Conservation (phyloP, 2,888 invertebrate species). For the Amphimallon solstitiale region DNA sequence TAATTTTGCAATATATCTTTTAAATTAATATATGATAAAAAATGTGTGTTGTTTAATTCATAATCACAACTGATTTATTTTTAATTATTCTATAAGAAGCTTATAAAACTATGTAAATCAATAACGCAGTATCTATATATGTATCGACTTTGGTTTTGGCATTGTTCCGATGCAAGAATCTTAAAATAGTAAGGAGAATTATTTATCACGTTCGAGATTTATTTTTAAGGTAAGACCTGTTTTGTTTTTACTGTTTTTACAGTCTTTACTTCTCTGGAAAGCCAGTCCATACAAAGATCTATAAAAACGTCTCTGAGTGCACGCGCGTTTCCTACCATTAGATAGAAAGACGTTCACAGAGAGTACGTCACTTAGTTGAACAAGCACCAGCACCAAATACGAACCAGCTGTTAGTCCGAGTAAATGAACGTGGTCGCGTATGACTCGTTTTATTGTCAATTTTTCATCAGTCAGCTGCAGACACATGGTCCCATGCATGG, state of each 20-base stretch:
- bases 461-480: constrained; percentile 53
- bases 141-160: not conserved
- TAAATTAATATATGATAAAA: no score
- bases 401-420: constrained; percentile 49
- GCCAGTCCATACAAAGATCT: not conserved
- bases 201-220: constrained; percentile 1
- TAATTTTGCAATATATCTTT: no score
- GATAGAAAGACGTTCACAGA: constrained; percentile 5
- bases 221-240: constrained; percentile 7
- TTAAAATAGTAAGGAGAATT: not conserved
- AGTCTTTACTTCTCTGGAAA: not conserved
- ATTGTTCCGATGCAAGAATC: not conserved
- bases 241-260: not conserved
- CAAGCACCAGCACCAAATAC: constrained; percentile 44
- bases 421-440: constrained; percentile 46
- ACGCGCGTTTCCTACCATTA: not conserved
- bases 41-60: no score
- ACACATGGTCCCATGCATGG: constrained; percentile 50
- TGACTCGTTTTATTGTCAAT: constrained; percentile 52
- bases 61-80: no score
- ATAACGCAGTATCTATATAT: not conserved
- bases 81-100: no score
- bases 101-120: no score
- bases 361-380: constrained; percentile 20
- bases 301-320: constrained; percentile 3